Base-by-base conservation (phyloP, 53 echinoderm and acorn worm species). In the Zoroaster sp. region DNA sequence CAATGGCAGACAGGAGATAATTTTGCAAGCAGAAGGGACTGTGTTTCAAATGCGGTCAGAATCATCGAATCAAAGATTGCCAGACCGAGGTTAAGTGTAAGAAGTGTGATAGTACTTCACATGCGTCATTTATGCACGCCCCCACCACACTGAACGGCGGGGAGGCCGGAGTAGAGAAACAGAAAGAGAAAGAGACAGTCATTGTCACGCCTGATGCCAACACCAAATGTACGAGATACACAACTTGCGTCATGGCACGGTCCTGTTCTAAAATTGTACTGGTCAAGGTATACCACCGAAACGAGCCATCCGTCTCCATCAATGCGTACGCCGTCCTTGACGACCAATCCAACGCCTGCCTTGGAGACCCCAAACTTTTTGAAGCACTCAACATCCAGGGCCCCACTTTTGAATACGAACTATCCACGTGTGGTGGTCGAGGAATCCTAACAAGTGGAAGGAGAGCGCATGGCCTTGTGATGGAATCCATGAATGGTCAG, bases 211-310 rank as follows among this genome's bases (percentile, higher is more conserved):
- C n/a, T n/a, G n/a, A n/a, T n/a, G n/a, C n/a, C n/a, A n/a, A n/a
- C n/a, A n/a, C n/a, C n/a, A n/a, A n/a, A n/a, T n/a, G n/a, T n/a
- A n/a, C n/a, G n/a, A n/a, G n/a, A n/a, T n/a, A n/a, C n/a, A n/a
- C n/a, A n/a, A n/a, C n/a, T n/a, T n/a, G n/a, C n/a, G n/a, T n/a
- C n/a, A n/a, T n/a, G n/a, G n/a, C n/a, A n/a, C n/a, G 80, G 11
- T 86, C 86, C 2, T 91, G 91, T 32, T 69, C 86, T 10, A 85
- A 86, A 54, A 77, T 91, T 37, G 77, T 86, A 1, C 52, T 91
- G 41, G 69, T 40, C 9, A 85, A 91, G 53, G 28, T 91, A 31
- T 91, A 78, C 32, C 86, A 75, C 38, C 35, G 66, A 35, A 67
- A 46, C 13, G 17, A 86, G 17, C 40, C 40, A 21, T 38, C 25